These are phyloP conservation scores for Acanthosepion esculentum DNA, from an alignment of 2,888 invertebrate genomes.

Conservation along the genomic window DNA sequence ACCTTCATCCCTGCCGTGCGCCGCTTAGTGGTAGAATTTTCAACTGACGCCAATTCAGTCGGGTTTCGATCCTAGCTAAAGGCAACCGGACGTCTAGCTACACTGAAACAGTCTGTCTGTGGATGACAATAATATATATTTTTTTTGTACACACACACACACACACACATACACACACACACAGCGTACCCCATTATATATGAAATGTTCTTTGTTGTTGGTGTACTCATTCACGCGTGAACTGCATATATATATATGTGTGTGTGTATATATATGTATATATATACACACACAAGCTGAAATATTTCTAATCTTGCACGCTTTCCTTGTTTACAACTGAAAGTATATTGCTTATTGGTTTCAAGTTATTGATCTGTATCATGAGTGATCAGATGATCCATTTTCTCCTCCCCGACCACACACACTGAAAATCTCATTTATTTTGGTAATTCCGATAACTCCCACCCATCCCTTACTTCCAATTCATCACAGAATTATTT, in stretches of 20 bases:
- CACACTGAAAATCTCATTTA: not conserved
- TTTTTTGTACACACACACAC: too few relatives aligned
- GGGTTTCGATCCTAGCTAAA: too few relatives aligned
- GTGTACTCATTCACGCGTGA: too few relatives aligned
- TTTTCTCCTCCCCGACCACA: not conserved
- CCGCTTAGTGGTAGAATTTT: too few relatives aligned
- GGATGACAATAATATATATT: too few relatives aligned
- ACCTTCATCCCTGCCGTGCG: too few relatives aligned
- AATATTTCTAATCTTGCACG: not conserved
- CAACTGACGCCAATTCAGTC: too few relatives aligned
- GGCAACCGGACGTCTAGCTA: too few relatives aligned
- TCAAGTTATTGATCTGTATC: too few relatives aligned
- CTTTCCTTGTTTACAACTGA: not conserved
- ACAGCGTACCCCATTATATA: not conserved
- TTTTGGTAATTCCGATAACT: not conserved
- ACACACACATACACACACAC: not conserved
- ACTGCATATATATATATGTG: not conserved
- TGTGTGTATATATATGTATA: not conserved
- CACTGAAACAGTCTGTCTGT: too few relatives aligned
- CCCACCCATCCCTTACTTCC: not conserved
- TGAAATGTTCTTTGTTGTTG: too few relatives aligned
- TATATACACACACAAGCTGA: not conserved
- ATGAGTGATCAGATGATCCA: not conserved
- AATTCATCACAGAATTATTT: not conserved
- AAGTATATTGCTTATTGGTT: slow-evolving; percentile 34